Percentiles rank a stretch among this genome's conserved stretches.
These are phyloP conservation scores for Strix uralensis DNA, from an alignment of 2,113 vertebrate species.

Conservation along the genomic window DNA sequence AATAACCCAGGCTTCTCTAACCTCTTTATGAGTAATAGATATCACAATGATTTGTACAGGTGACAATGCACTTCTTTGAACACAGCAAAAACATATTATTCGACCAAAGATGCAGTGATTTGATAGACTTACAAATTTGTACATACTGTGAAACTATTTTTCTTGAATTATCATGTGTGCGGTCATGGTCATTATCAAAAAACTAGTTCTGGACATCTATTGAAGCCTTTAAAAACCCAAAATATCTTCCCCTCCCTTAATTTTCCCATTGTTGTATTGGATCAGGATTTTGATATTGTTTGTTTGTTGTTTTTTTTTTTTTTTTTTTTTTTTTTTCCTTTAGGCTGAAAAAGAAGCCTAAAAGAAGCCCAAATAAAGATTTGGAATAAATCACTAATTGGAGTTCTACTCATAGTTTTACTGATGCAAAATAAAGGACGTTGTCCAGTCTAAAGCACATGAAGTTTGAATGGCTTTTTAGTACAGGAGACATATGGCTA, in stretches of 20 bases:
- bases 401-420: neutral
- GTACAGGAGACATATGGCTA: neutral
- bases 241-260: neutral
- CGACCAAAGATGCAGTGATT: neutral
- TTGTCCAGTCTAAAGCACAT: neutral
- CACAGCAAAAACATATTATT: neutral
- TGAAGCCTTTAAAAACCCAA: neutral
- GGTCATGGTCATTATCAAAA: neutral
- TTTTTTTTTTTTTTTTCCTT: neutral
- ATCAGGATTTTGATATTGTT: neutral
- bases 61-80: neutral
- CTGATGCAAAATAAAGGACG: neutral
- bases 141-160: neutral
- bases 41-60: neutral
- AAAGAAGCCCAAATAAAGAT: neutral
- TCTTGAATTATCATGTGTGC: neutral
- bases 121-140: neutral
- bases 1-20: neutral
- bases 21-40: neutral
- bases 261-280: neutral
- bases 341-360: neutral
- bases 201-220: neutral
- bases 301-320: no score
- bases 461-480: neutral
- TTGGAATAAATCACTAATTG: neutral